Percentiles rank a stretch among this genome's conserved stretches.
phyloP scores from a whole-genome alignment of 1,140 invertebrate genomes.

The Euwallacea similis region DNA sequence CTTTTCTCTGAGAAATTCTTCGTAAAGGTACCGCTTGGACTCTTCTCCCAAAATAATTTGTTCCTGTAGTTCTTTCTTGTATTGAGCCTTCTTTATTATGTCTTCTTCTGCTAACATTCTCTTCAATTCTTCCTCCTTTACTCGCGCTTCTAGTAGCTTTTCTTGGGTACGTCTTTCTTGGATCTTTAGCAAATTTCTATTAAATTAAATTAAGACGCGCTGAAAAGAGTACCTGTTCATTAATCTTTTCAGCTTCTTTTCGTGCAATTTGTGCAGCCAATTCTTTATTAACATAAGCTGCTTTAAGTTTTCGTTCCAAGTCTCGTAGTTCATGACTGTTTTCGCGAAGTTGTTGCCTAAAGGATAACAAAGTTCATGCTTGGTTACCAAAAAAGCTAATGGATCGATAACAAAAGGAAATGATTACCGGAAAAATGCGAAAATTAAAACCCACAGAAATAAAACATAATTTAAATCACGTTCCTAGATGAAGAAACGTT shows the following conservation, averaged over 20 bases:
- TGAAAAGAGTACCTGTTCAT: constrained; percentile 41
- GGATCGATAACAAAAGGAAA: not conserved
- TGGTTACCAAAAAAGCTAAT: not conserved
- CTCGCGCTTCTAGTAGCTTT: constrained; percentile 36
- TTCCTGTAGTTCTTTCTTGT: constrained; percentile 52
- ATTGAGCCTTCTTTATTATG: constrained; percentile 47
- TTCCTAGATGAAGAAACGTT: not conserved
- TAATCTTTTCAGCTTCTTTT: constrained; percentile 48
- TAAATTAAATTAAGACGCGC: not conserved
- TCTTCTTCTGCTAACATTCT: constrained; percentile 42
- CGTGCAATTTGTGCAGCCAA: constrained; percentile 53
- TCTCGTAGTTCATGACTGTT: constrained; percentile 53
- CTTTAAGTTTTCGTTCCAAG: constrained; percentile 51
- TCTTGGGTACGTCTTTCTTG: constrained; percentile 37
- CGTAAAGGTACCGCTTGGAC: constrained; percentile 49
- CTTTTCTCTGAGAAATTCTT: constrained; percentile 55
- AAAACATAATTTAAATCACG: not conserved
- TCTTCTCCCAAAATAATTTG: constrained; percentile 53
- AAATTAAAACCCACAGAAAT: not conserved
- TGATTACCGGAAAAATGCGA: not conserved
- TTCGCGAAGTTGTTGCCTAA: constrained; percentile 44
- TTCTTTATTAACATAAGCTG: constrained; percentile 54
- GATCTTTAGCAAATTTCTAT: constrained; percentile 26
- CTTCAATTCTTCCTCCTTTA: constrained; percentile 42
- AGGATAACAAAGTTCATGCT: not conserved